Conservation (phyloP, 2,113 vertebrate genomes). For the Procavia capensis region DNA sequence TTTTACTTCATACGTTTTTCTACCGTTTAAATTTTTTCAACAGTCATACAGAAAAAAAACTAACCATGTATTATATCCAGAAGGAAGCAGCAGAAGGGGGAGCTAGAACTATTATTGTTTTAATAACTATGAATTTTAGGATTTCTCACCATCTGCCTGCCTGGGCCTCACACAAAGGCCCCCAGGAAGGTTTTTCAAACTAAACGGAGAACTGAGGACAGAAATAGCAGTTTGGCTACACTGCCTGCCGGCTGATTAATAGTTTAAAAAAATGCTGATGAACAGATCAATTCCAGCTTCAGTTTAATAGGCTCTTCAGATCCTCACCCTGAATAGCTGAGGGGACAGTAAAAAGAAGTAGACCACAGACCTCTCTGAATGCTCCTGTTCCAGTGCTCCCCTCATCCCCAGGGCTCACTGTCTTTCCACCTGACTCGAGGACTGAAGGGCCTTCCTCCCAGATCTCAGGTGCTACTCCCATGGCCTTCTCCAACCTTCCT, state of each 20-base stretch:
- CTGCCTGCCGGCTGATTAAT: not conserved
- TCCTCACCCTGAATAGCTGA: not conserved
- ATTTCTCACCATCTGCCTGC: not conserved
- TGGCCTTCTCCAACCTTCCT: not conserved
- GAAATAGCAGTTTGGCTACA: not conserved
- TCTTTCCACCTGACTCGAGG: not conserved
- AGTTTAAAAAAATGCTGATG: not conserved
- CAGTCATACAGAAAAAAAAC: not conserved
- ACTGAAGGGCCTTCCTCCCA: not conserved
- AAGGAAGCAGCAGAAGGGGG: not conserved
- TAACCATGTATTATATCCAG: not conserved
- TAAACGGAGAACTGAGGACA: not conserved
- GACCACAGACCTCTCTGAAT: not conserved
- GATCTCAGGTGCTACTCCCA: not conserved
- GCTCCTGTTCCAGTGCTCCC: not conserved
- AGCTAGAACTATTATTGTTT: not conserved
- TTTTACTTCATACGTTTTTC: constrained; percentile 1
- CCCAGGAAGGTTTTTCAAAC: not conserved
- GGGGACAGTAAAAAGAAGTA: not conserved
- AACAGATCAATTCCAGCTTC: not conserved
- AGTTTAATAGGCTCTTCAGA: not conserved
- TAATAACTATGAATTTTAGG: not conserved
- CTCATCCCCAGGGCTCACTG: not conserved
- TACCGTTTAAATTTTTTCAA: not conserved
- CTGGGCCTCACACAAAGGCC: not conserved